Conservation (phyloP, 2,797 vertebrate species). For the Malacoctenus gilli region DNA sequence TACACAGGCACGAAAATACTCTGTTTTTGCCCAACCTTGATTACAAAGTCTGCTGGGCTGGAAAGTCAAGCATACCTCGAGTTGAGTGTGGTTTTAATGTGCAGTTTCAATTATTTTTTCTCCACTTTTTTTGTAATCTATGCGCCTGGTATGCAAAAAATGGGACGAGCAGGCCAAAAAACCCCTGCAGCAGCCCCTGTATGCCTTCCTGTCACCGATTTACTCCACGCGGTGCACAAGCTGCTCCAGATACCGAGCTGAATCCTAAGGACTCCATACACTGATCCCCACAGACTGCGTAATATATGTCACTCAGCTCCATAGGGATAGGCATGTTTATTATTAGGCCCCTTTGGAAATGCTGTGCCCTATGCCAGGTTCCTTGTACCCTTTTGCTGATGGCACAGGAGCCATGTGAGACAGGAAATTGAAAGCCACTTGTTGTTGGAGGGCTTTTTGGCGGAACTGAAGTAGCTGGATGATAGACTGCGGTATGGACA, state of each 20-base stretch:
- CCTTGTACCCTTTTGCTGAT: constrained; percentile 28
- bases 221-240: constrained; percentile 58
- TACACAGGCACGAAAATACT: too few relatives aligned
- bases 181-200: constrained; percentile 43
- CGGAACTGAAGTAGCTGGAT: constrained; percentile 43
- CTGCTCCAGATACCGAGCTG: constrained; percentile 55
- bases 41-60: too few relatives aligned
- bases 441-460: constrained; percentile 58
- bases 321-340: constrained; percentile 54
- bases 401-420: constrained; percentile 24
- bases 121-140: background rate
- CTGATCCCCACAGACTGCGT: constrained; percentile 41
- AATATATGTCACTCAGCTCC: constrained; percentile 64
- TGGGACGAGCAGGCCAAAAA: constrained; percentile 43
- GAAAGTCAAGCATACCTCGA: too few relatives aligned
- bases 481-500: constrained; percentile 40
- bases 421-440: constrained; percentile 62
- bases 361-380: constrained; percentile 46
- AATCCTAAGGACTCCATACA: constrained; percentile 41
- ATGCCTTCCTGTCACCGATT: constrained; percentile 52
- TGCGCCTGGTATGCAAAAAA: constrained; percentile 8
- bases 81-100: too few relatives aligned
- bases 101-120: background rate
- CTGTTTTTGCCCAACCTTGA: too few relatives aligned
- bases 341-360: constrained; percentile 63